A percentile compares a stretch with the other conserved stretches of the same genome.
Evolutionary conservation across 2,113 vertebrate species (phyloP).

Genomic region (Proteles cristata): DNA sequence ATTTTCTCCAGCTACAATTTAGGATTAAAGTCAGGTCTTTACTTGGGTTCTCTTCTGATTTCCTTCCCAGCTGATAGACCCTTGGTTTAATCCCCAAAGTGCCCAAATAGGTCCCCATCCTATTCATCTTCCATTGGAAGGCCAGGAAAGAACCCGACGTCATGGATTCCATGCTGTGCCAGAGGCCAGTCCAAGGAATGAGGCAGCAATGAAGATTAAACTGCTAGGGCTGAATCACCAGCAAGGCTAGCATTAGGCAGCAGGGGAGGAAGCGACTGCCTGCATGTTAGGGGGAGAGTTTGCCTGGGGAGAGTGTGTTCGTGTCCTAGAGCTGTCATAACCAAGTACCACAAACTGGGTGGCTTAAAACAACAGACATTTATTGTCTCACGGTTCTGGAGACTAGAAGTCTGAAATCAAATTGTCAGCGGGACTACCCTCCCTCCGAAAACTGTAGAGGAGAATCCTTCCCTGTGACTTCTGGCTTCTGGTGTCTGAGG

Average conservation of each 20-base stretch:
- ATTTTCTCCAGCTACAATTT: not conserved
- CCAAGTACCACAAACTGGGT: no score
- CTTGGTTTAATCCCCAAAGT: not conserved
- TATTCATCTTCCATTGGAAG: not conserved
- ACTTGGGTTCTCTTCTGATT: not conserved
- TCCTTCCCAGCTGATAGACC: not conserved
- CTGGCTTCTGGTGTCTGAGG: not conserved
- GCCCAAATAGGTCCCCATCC: not conserved
- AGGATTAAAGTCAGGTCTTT: not conserved
- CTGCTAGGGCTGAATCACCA: not conserved
- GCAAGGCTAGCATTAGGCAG: not conserved
- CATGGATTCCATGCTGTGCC: no score
- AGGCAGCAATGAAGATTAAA: fast-evolving
- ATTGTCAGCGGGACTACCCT: not conserved
- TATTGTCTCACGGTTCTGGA: not conserved
- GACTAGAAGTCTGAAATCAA: not conserved
- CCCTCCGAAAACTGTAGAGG: no score
- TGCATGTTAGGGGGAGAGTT: not conserved
- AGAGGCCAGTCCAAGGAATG: not conserved
- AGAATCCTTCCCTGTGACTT: not conserved
- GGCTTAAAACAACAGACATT: not conserved
- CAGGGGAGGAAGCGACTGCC: not conserved
- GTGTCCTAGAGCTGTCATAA: not conserved
- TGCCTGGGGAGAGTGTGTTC: fast-evolving
- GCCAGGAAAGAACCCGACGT: not conserved